These are phyloP conservation scores for Pteropus rufus DNA, from an alignment of 2,797 vertebrate species.

Conservation along the genomic window DNA sequence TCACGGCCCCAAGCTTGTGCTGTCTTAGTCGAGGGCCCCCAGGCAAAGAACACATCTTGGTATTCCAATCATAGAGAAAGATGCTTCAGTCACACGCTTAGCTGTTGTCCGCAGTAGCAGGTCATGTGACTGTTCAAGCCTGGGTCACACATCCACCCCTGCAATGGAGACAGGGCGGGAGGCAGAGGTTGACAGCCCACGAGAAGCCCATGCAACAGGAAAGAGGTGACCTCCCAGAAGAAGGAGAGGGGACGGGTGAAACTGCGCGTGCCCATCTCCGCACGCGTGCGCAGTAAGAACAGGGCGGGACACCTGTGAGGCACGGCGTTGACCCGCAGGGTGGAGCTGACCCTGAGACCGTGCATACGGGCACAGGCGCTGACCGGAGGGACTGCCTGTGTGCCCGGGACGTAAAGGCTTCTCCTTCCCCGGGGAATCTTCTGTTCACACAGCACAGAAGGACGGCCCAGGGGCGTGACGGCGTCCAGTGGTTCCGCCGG, in stretches of 20 bases:
- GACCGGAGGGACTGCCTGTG: not conserved
- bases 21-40: not conserved
- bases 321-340: not conserved
- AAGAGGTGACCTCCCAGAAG: not conserved
- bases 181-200: not conserved
- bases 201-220: not conserved
- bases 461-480: rapidly evolving
- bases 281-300: not conserved
- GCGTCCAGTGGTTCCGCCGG: not conserved
- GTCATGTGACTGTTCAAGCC: not conserved
- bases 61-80: not conserved
- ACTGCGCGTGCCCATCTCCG: not conserved
- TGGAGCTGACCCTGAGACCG: not conserved
- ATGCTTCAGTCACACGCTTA: not conserved
- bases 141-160: not conserved
- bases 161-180: not conserved
- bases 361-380: too few species aligned
- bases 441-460: not conserved
- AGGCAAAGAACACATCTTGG: not conserved
- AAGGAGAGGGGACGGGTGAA: not conserved
- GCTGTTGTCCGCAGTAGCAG: not conserved
- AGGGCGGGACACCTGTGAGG: not conserved
- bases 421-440: not conserved
- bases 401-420: not conserved
- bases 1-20: not conserved